These are phyloP conservation scores for Acropternis orthonyx DNA, from an alignment of 2,797 vertebrate species.

Conservation along the genomic window DNA sequence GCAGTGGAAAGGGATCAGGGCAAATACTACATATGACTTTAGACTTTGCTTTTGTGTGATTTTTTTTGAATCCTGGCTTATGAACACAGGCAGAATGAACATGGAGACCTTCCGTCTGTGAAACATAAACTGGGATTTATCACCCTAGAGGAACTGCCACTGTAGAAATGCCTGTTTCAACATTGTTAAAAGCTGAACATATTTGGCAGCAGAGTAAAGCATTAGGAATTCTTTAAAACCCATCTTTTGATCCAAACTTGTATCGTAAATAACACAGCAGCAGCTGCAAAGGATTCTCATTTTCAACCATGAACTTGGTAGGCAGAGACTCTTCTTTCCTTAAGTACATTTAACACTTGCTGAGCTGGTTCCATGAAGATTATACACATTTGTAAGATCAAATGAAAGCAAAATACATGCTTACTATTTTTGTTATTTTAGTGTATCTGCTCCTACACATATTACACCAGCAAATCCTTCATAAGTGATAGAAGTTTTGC, in stretches of 20 bases:
- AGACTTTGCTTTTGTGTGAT: slow-evolving; percentile 14
- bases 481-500: background rate
- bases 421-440: background rate
- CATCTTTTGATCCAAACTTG: slow-evolving; percentile 62
- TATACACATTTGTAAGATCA: background rate
- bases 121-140: slow-evolving; percentile 65
- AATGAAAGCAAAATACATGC: background rate
- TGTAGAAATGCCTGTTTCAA: slow-evolving; percentile 63
- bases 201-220: slow-evolving; percentile 62
- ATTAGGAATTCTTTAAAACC: slow-evolving; percentile 57
- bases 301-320: background rate
- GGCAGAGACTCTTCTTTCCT: background rate
- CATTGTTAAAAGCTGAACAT: slow-evolving; percentile 53
- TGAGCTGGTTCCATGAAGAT: background rate
- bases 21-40: slow-evolving; percentile 4
- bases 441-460: background rate
- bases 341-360: background rate
- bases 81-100: slow-evolving; percentile 15
- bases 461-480: background rate
- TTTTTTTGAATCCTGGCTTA: slow-evolving; percentile 24
- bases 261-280: slow-evolving; percentile 57
- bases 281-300: slow-evolving; percentile 40
- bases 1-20: background rate
- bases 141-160: slow-evolving; percentile 58
- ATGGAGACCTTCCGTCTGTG: slow-evolving; percentile 30